Base-by-base conservation (phyloP, 2,113 vertebrate genomes). In the Gallinago jamesoni region DNA sequence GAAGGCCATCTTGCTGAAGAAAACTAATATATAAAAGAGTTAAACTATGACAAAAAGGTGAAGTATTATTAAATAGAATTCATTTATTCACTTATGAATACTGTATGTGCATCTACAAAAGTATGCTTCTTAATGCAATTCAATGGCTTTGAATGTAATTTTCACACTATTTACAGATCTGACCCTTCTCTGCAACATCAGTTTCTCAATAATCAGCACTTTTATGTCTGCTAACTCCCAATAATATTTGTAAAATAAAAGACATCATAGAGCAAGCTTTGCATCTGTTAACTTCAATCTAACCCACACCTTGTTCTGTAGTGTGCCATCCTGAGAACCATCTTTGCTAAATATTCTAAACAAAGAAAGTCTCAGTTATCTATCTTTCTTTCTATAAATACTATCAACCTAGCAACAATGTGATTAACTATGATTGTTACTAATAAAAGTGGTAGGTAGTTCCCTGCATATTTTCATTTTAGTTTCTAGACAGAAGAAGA, bases 11-110 rank as follows among this genome's bases (percentile, higher is more conserved):
- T 72, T 84, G 73, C 69, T 75, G 83, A 81, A 86, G 64, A 81
- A 93, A 94, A 85, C 87, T 66, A 89, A 90, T 56, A 67, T 5
- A 88, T 52, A 77, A 92, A 95, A 76, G 68, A 93, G 86, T 90
- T 96, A 93, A 95, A 92, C 60, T 92, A 84, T 89, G 94, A 93
- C 93, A 90, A 96, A 96, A 92, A 87, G 96, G 92, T 94, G 94
- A 95, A 95, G 84, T 92, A 90, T 90, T 93, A 95, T 96, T 91
- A 97, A 97, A 95, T 81, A 82, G 83, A 97, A 95, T 96, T 94
- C 89, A 97, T 97, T 95, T 97, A 96, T 95, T 95, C 97, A 95
- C 95, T 97, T 97, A 96, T 96, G 96, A 96, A 97, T 97, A 96
- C 94, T 97, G 96, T 94, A 97, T 94, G 95, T 85, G 87, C 78